Base-by-base conservation (phyloP, 2,888 invertebrate genomes). In the Parnassius mnemosyne region DNA sequence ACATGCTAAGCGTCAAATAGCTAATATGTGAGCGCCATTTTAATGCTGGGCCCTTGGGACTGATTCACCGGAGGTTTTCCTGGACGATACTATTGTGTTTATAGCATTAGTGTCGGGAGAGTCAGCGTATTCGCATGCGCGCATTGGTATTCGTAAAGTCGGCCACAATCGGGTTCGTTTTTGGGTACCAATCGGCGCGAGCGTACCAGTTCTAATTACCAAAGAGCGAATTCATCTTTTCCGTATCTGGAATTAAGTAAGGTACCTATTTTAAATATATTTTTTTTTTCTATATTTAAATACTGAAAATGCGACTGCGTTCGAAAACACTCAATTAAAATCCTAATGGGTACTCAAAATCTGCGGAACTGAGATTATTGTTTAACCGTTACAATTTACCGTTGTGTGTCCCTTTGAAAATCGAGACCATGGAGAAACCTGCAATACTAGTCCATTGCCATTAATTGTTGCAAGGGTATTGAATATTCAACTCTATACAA, bases 321-420 rank as follows among this genome's bases (percentile, higher is more conserved):
- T 50, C n/a, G 10, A 42, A 41, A 44, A 42, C 44, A 44, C n/a
- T 16, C 43, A 58, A 59, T 43, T 12, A 11, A 57, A 47, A 53
- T 53, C 3, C 43, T 44, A 57, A 43, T 42, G 47, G 20, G 54
- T 64, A 53, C 57, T 53, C 16, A 53, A 60, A 64, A 56, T 34
- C 34, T 34, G 34, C 49, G 47, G 58, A 46, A 52, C 47, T 52
- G 52, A 11, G 44, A 13, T 59, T 52, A 55, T 59, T 55, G 58
- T 61, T 34, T 20, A 13, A 85, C 88, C 81, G 88, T 85, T 87
- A 85, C 76, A 70, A 73, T 77, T 74, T 76, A 82, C 88, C 79
- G 89, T 85, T 88, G 83, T 78, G 76, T 78, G 83, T 85, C 84
- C 88, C 86, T 86, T 87, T 73, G 81, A 73, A 76, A 83, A 84